phyloP scores from a whole-genome alignment of 1,140 invertebrate genomes.

The Metopolophium dirhodum region DNA sequence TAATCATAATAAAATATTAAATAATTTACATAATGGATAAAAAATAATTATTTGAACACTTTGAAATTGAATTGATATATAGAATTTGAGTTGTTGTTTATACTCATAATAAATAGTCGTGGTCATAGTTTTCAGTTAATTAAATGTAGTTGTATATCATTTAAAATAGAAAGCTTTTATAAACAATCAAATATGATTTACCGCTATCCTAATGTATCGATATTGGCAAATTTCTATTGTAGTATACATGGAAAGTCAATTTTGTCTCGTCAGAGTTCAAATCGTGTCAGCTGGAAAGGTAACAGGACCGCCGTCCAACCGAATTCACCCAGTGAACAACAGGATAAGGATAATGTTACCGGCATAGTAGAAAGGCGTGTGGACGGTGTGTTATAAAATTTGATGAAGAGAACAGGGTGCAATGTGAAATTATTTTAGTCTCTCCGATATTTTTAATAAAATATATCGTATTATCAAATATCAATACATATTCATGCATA shows the following conservation, averaged over 20 bases:
- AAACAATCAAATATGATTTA: slow-evolving; percentile 20
- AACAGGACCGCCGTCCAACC: neutral
- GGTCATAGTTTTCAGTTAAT: neutral
- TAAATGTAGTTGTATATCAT: neutral
- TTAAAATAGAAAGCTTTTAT: slow-evolving; percentile 7
- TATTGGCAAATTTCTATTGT: neutral
- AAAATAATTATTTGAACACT: neutral
- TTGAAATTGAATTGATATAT: neutral
- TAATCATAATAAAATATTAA: neutral
- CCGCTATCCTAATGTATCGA: neutral
- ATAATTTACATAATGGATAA: neutral
- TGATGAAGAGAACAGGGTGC: neutral
- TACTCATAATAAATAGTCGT: neutral
- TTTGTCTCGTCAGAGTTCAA: slow-evolving; percentile 6
- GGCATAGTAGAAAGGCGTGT: neutral
- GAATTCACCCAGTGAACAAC: neutral
- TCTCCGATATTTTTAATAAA: neutral
- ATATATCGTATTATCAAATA: neutral
- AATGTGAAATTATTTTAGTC: neutral
- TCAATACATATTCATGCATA: neutral
- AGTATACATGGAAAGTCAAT: neutral
- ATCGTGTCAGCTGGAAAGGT: neutral
- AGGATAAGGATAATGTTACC: neutral
- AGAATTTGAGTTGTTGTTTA: neutral
- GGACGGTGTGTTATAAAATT: neutral